These are phyloP conservation scores for Channa striata DNA, from an alignment of 2,797 vertebrate genomes.

Conservation along the genomic window DNA sequence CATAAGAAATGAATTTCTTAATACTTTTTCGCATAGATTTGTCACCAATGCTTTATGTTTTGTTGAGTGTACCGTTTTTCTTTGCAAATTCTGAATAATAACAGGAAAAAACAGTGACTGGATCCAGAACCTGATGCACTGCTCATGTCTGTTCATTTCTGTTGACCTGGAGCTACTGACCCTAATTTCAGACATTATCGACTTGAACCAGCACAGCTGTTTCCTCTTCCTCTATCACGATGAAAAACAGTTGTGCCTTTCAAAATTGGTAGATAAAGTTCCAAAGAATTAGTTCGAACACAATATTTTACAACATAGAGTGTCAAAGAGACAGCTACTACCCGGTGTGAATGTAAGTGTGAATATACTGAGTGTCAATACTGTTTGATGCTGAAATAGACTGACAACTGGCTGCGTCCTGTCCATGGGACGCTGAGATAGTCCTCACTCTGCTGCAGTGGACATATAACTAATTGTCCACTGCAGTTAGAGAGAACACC, in stretches of 20 bases:
- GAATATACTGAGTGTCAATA: not conserved
- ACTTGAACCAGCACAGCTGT: slow-evolving; percentile 9
- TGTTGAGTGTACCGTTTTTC: not conserved
- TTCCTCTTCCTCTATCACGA: slow-evolving; percentile 27
- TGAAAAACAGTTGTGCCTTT: slow-evolving; percentile 10
- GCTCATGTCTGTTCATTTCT: not conserved
- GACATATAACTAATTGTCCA: not conserved
- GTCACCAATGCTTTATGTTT: not conserved
- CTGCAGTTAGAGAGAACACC: not conserved
- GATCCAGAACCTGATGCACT: not conserved
- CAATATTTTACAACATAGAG: not conserved
- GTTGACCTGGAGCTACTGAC: not conserved
- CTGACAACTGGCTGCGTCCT: not conserved
- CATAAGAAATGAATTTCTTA: too few species aligned
- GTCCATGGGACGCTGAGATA: not conserved
- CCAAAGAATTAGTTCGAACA: not conserved
- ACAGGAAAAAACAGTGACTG: not conserved
- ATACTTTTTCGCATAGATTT: too few species aligned
- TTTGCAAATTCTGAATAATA: slow-evolving; percentile 17
- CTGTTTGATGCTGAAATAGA: not conserved
- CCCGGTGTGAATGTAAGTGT: not conserved
- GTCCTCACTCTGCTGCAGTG: not conserved
- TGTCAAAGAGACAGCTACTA: not conserved
- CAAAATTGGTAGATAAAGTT: not conserved
- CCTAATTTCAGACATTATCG: slow-evolving; percentile 1